Percentiles rank a stretch among this genome's conserved stretches.
phyloP scores from a whole-genome alignment of 1,140 invertebrate species.

The Orchestia grillus region DNA sequence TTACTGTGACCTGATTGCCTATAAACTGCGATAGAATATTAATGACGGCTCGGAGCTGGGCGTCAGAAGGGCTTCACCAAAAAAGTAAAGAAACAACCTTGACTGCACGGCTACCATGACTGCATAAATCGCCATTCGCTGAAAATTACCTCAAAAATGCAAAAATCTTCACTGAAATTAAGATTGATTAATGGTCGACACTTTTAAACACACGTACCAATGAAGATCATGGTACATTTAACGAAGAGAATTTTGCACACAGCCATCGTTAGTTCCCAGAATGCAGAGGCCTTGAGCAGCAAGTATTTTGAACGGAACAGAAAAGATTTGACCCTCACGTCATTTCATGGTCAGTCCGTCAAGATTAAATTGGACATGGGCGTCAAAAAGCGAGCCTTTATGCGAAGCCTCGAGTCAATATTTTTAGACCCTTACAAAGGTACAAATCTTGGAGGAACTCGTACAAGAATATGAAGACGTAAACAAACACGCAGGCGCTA shows the following conservation, averaged over 20 bases:
- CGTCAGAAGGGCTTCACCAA: neutral
- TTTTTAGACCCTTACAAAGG: slow-evolving; percentile 3
- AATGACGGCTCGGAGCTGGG: neutral
- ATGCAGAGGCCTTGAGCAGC: neutral
- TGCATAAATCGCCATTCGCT: neutral
- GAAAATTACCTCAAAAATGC: neutral
- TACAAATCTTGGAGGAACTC: neutral
- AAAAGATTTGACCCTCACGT: slow-evolving; percentile 2
- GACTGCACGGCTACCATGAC: neutral
- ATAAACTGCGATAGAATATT: neutral
- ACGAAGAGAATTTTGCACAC: neutral
- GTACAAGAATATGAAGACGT: slow-evolving; percentile 1
- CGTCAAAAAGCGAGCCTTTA: slow-evolving; percentile 39
- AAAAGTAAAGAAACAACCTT: neutral
- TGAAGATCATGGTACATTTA: neutral
- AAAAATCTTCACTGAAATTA: neutral
- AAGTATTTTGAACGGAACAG: neutral
- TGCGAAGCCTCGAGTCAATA: slow-evolving; percentile 1
- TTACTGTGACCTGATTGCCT: neutral
- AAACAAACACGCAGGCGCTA: slow-evolving; percentile 28
- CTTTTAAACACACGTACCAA: neutral
- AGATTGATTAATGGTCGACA: neutral
- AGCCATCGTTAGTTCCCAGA: neutral
- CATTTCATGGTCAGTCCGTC: slow-evolving; percentile 26
- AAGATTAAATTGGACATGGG: slow-evolving; percentile 15